A percentile compares a stretch with the other conserved stretches of the same genome.
Conservation (phyloP, 2,888 invertebrate genomes). For the Gasteruption jaculator region DNA sequence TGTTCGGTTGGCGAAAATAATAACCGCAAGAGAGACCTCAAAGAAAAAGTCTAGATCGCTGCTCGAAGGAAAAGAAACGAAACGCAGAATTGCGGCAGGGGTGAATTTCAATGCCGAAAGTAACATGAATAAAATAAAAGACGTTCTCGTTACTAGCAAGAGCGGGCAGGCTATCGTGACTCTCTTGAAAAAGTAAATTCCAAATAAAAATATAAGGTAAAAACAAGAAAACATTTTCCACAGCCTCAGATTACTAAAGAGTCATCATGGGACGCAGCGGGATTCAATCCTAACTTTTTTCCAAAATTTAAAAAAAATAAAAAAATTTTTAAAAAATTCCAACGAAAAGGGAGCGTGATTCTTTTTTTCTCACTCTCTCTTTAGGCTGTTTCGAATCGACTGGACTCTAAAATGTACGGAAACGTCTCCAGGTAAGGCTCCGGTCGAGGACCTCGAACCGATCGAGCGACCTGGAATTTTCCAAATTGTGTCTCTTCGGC, state of each 20-base stretch:
- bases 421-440: background rate
- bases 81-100: conserved; percentile 34
- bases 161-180: too few relatives aligned
- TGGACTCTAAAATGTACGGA: conserved; percentile 7
- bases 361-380: background rate
- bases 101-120: conserved; percentile 31
- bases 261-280: conserved; percentile 42
- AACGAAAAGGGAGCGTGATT: conserved; percentile 7
- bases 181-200: too few relatives aligned
- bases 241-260: conserved; percentile 54
- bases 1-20: too few relatives aligned
- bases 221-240: too few relatives aligned
- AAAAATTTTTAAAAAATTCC: background rate
- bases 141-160: conserved; percentile 41
- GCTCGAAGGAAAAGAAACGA: too few relatives aligned
- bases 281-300: conserved; percentile 32
- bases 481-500: conserved; percentile 49
- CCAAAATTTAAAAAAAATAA: too few relatives aligned
- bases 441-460: too few relatives aligned
- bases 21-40: too few relatives aligned
- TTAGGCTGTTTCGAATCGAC: background rate
- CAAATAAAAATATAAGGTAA: conserved; percentile 4
- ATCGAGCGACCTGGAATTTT: conserved; percentile 9
- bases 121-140: conserved; percentile 36
- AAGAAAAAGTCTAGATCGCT: too few relatives aligned